Percentiles rank a stretch among this genome's conserved stretches.
Conservation (phyloP, 2,797 vertebrate genomes). For the Crocodylus rhombifer region DNA sequence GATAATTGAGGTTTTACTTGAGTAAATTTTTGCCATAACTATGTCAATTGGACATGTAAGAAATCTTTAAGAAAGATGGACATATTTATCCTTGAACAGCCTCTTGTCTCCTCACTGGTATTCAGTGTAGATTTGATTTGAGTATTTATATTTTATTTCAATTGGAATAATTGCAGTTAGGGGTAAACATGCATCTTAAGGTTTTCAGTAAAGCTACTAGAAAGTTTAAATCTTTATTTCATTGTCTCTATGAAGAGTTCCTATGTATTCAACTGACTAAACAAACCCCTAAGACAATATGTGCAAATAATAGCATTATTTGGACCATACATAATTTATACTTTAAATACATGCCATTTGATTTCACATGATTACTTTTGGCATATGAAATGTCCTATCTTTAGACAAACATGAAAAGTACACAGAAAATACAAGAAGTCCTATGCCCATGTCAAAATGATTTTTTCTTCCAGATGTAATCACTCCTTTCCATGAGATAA, state of each 20-base stretch:
- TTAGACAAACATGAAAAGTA: background rate
- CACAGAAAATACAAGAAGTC: background rate
- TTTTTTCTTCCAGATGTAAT: constrained; percentile 1
- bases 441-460: background rate
- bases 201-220: background rate
- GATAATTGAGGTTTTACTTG: background rate
- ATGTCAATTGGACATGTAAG: too few species aligned
- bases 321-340: background rate
- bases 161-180: background rate
- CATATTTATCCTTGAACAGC: too few species aligned
- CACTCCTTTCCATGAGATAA: background rate
- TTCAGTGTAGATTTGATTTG: background rate
- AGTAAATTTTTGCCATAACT: too few species aligned
- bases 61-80: too few species aligned
- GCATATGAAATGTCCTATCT: background rate
- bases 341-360: background rate
- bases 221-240: background rate
- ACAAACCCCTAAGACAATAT: background rate
- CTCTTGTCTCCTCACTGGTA: too few species aligned
- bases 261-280: background rate
- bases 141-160: background rate
- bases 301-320: background rate
- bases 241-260: background rate
- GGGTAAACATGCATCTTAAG: too few species aligned
- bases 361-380: background rate